Evolutionary conservation across 2,113 vertebrate species (phyloP).

Genomic region (Ancistrus triradiatus): DNA sequence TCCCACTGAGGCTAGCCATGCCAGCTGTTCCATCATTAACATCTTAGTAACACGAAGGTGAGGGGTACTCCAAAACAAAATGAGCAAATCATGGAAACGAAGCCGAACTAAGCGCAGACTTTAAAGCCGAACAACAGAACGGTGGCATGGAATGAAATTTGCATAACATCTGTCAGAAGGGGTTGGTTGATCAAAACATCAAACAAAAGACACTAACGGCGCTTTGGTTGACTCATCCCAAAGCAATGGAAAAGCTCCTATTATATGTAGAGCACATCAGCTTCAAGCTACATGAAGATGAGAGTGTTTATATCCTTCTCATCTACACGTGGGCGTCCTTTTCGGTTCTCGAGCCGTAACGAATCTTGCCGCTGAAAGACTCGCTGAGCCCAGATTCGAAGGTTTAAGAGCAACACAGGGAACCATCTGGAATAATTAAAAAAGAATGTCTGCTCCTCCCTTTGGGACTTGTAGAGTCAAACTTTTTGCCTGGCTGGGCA

Average conservation of each 20-base stretch:
- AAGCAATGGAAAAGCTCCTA: constrained; percentile 1
- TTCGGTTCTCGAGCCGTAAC: constrained; percentile 18
- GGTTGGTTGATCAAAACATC: constrained; percentile 17
- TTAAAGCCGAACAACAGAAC: constrained; percentile 16
- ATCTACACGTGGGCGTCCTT: constrained; percentile 4
- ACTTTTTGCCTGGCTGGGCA: constrained; percentile 5
- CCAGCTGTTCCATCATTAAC: constrained; percentile 65
- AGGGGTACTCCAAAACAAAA: constrained; percentile 40
- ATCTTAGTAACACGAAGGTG: constrained; percentile 41
- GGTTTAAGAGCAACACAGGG: constrained; percentile 1
- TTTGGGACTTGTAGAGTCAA: constrained; percentile 3
- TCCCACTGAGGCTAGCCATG: constrained; percentile 43
- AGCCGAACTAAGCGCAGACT: not conserved
- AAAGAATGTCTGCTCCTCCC: constrained; percentile 14
- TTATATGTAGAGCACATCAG: constrained; percentile 18
- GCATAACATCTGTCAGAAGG: constrained; percentile 35
- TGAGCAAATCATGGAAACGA: constrained; percentile 2
- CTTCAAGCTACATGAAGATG: constrained; percentile 16
- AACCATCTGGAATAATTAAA: constrained; percentile 36
- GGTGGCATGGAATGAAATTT: constrained; percentile 11
- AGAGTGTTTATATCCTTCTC: constrained; percentile 14
- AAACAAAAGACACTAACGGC: constrained; percentile 1
- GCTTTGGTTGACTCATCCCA: constrained; percentile 17
- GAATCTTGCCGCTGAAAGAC: constrained; percentile 26
- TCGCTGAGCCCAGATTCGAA: constrained; percentile 6